Evolutionary conservation across 2,888 invertebrate species (phyloP), one percentile per base, ranked within the genome.

Genomic region (Xanthorhoe designata): DNA sequence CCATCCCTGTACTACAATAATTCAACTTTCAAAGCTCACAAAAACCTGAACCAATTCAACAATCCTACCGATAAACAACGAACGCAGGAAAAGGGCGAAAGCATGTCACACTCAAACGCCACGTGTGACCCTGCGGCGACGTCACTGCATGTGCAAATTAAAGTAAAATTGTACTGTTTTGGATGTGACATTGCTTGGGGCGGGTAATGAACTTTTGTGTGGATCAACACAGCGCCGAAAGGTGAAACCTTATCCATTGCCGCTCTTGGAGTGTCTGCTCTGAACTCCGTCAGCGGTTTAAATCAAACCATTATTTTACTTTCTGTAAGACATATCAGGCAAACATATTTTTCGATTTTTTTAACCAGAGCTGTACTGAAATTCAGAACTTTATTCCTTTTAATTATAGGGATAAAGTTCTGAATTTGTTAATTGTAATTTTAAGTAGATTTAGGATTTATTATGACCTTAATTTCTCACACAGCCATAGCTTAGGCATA

Each of bases 101-200:
- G 74, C 80, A 68, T 75, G 79, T 78, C 78, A 78, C 79, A 82
- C 77, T 80, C 75, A 77, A 70, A 67, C 66, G 82, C 78, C 82
- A 86, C 86, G 87, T 85, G 87, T 76, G 63, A 65, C 71, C 86
- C 82, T 70, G 72, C 75, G 79, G 83, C 81, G 54, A 64, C 72
- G 70, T 66, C 68, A 74, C 69, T 75, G 75, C 75, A 73, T 68
- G 69, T 72, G 74, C 77, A 79, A 82, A 83, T 81, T 78, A 61
- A 70, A 72, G 62, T 69, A 64, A 69, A 73, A 57, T 74, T 56
- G 65, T 68, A 61, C 64, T 54, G 79, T 79, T 82, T 79, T 75
- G 75, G 75, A 80, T 78, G 73, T 68, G 75, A 75, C 76, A 75
- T 70, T 65, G 72, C 77, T 76, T 66, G 53, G n/a, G 67, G 68